These are phyloP conservation scores for Drosophila neotestacea DNA, from an alignment of 2,888 invertebrate genomes.

Conservation along the genomic window DNA sequence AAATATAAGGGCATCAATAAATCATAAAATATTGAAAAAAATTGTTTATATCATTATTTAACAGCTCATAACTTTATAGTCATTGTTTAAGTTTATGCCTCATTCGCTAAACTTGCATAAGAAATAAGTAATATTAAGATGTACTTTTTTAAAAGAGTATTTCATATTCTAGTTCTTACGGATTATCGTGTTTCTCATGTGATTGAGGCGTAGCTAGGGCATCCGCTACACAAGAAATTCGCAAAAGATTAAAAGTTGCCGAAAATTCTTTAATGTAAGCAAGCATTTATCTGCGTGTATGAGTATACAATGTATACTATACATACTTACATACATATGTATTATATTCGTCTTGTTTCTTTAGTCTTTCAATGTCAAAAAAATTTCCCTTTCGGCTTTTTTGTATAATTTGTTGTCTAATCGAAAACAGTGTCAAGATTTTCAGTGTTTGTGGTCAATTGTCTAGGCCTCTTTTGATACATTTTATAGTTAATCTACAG, in stretches of 20 bases:
- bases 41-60: too few relatives aligned
- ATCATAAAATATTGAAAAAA: too few relatives aligned
- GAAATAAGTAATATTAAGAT: not conserved
- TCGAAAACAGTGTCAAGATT: conserved; percentile 67
- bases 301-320: not conserved
- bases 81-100: too few relatives aligned
- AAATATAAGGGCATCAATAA: too few relatives aligned
- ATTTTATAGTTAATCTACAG: conserved; percentile 35
- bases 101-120: too few relatives aligned
- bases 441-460: conserved; percentile 50
- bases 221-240: conserved; percentile 38
- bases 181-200: not conserved
- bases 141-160: not conserved
- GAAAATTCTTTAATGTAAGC: conserved; percentile 18
- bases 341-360: conserved; percentile 28
- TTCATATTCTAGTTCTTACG: conserved; percentile 9
- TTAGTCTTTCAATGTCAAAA: conserved; percentile 58
- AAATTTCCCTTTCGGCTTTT: conserved; percentile 51
- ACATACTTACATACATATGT: not conserved
- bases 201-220: conserved; percentile 13
- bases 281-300: not conserved
- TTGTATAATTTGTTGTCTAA: conserved; percentile 39
- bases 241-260: conserved; percentile 64
- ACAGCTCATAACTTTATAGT: too few relatives aligned
- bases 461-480: conserved; percentile 21